phyloP scores from a whole-genome alignment of 2,797 vertebrate species.

The Bradypodion pumilum region DNA sequence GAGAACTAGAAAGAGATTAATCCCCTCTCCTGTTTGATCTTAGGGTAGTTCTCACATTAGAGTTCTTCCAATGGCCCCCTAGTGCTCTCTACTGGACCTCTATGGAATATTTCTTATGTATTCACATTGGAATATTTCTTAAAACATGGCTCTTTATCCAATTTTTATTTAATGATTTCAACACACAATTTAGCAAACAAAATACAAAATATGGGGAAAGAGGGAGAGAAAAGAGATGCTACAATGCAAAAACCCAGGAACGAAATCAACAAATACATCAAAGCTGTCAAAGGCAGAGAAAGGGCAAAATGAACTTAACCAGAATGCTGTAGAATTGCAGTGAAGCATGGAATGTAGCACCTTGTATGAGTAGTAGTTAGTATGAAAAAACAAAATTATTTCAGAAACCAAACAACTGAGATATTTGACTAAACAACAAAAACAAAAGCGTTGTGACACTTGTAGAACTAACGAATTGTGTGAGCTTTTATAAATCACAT shows the following conservation, averaged over 20 bases:
- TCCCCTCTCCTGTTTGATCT: not conserved
- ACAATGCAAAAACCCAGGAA: not conserved
- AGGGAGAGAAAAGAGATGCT: not conserved
- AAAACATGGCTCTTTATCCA: not conserved
- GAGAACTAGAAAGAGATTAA: slow-evolving; percentile 35
- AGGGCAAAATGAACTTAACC: not conserved
- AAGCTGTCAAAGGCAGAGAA: not conserved
- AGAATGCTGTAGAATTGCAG: not conserved
- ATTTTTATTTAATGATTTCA: slow-evolving; percentile 2
- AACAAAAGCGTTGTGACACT: too few relatives aligned
- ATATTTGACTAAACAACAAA: too few relatives aligned
- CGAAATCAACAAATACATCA: not conserved
- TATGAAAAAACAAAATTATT: too few relatives aligned
- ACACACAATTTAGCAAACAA: not conserved
- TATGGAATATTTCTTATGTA: slow-evolving; percentile 53
- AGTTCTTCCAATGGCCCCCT: slow-evolving; percentile 49
- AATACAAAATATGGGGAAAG: not conserved
- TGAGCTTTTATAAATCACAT: too few relatives aligned
- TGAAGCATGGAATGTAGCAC: not conserved
- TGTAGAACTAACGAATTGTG: too few relatives aligned
- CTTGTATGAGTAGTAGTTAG: not conserved
- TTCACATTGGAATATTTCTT: slow-evolving; percentile 31
- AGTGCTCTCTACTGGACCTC: slow-evolving; percentile 67
- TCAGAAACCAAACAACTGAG: too few relatives aligned
- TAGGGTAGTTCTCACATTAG: not conserved